Evolutionary conservation across 2,113 vertebrate species (phyloP).

Genomic region (Oophaga pumilio): DNA sequence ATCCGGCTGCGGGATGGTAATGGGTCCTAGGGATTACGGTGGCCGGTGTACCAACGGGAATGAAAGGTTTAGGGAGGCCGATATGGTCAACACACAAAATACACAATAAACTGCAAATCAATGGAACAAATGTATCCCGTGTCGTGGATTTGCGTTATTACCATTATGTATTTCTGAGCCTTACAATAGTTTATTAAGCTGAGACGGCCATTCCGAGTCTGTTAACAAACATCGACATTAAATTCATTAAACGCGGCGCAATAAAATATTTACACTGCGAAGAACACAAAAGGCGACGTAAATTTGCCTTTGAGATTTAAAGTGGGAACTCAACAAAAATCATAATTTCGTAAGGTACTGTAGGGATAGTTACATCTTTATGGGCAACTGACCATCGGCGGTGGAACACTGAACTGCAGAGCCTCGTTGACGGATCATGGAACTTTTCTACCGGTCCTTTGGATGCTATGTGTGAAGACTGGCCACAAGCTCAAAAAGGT

Average conservation of each 20-base stretch:
- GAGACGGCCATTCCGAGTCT: not conserved
- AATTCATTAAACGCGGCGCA: not conserved
- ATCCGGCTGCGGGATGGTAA: not conserved
- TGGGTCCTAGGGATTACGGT: not conserved
- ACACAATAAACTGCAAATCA: slow-evolving; percentile 34
- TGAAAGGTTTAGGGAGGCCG: not conserved
- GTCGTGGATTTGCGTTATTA: not conserved
- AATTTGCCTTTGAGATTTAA: not conserved
- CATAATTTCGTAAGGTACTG: not conserved
- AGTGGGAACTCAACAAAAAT: not conserved
- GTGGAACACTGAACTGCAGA: too few relatives aligned
- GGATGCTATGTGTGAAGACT: too few relatives aligned
- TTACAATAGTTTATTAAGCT: not conserved
- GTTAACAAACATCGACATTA: slow-evolving; percentile 5
- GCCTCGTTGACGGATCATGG: too few relatives aligned
- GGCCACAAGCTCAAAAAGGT: too few relatives aligned
- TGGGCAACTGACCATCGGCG: too few relatives aligned
- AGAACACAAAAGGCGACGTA: not conserved
- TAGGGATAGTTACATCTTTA: not conserved
- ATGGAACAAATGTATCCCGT: not conserved
- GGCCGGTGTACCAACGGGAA: not conserved
- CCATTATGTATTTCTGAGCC: not conserved
- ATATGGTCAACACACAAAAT: not conserved
- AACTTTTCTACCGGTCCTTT: too few relatives aligned
- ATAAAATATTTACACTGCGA: not conserved